Percentiles rank a stretch among this genome's conserved stretches.
These are phyloP conservation scores for Alcis repandata DNA, from an alignment of 2,888 invertebrate species.

Conservation along the genomic window DNA sequence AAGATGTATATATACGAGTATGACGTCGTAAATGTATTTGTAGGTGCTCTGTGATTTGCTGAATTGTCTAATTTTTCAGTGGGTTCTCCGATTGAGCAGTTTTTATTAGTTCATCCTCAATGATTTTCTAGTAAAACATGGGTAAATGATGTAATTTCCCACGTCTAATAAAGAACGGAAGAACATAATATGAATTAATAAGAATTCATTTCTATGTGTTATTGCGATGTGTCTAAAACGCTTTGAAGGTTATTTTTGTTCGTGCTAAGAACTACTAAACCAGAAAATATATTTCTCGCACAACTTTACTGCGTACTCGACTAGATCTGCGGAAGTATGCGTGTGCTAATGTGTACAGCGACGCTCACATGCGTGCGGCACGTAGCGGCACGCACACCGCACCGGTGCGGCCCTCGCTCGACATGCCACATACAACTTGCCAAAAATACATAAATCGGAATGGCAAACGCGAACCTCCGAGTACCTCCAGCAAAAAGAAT, in stretches of 20 bases:
- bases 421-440: slow-evolving; percentile 41
- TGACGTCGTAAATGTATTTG: not conserved
- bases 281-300: slow-evolving; percentile 17
- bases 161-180: no score
- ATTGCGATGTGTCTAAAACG: not conserved
- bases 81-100: no score
- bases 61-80: no score
- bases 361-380: not conserved
- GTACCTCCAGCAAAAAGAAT: slow-evolving; percentile 51
- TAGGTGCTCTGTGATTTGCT: no score
- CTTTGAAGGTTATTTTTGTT: slow-evolving; percentile 18
- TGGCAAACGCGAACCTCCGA: slow-evolving; percentile 34
- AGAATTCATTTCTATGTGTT: no score
- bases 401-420: not conserved
- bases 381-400: not conserved
- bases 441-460: slow-evolving; percentile 33
- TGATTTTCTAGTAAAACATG: no score
- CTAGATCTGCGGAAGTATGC: slow-evolving; percentile 23
- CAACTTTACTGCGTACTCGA: slow-evolving; percentile 18
- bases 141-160: no score
- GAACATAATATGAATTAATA: no score
- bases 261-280: slow-evolving; percentile 21
- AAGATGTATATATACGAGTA: no score
- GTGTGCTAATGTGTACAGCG: not conserved
- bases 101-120: no score